These are phyloP conservation scores for Selenia dentaria DNA, from an alignment of 2,888 invertebrate genomes.

Conservation along the genomic window DNA sequence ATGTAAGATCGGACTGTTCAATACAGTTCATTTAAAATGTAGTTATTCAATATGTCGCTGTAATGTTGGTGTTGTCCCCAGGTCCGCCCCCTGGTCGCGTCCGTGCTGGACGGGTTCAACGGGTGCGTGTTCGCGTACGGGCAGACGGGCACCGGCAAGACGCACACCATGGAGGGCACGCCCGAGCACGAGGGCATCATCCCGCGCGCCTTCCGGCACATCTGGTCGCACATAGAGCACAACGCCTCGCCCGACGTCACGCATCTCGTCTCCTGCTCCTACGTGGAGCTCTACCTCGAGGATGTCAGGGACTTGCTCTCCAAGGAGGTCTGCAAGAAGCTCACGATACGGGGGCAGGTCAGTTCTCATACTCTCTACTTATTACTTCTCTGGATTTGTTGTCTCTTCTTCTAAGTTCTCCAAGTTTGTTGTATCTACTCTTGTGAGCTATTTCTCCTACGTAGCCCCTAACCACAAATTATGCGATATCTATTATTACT, in stretches of 20 bases:
- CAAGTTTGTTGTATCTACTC: too few relatives aligned
- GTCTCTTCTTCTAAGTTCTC: too few relatives aligned
- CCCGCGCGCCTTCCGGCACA: constrained; percentile 98
- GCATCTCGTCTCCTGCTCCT: constrained; percentile 97
- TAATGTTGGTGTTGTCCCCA: too few relatives aligned
- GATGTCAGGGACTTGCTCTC: constrained; percentile 90
- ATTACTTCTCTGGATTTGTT: too few relatives aligned
- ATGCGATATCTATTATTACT: too few relatives aligned
- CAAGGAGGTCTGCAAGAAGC: constrained; percentile 90
- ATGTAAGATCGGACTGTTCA: too few relatives aligned
- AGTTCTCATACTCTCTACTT: too few relatives aligned
- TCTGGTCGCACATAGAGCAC: constrained; percentile 96
- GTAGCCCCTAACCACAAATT: too few relatives aligned
- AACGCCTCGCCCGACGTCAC: constrained; percentile 95
- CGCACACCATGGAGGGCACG: constrained; percentile 90
- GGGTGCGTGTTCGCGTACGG: constrained; percentile 99
- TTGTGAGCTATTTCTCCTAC: too few relatives aligned
- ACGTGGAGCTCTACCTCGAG: constrained; percentile 98
- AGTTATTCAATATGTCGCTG: too few relatives aligned
- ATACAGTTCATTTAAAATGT: too few relatives aligned
- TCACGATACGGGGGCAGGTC: constrained; percentile 84
- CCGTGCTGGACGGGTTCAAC: constrained; percentile 98
- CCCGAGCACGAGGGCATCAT: constrained; percentile 92
- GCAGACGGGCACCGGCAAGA: constrained; percentile 98
- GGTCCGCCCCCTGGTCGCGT: constrained; percentile 96